Percentiles rank a stretch among this genome's conserved stretches.
These are phyloP conservation scores for Meriones psammophilus DNA, from an alignment of 2,797 vertebrate genomes.

Conservation along the genomic window DNA sequence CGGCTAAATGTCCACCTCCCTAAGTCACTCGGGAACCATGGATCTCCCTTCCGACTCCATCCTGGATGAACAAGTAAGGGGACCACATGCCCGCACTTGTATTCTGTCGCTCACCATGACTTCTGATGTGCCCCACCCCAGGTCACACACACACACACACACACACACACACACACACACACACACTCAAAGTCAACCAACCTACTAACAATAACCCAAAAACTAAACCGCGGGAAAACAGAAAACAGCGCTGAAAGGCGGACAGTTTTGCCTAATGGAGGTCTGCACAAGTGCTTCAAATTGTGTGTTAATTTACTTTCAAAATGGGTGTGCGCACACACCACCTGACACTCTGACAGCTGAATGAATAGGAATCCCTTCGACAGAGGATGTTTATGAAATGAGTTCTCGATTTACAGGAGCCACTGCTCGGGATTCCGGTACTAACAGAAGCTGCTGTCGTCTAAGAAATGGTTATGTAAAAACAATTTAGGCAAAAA, in stretches of 20 bases:
- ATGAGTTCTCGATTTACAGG: slow-evolving; percentile 35
- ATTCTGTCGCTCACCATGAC: neutral
- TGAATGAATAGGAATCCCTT: slow-evolving; percentile 24
- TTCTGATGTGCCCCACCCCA: neutral
- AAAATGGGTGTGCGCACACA: slow-evolving; percentile 3
- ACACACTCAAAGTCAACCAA: too few species aligned
- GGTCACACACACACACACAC: neutral
- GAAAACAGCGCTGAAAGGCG: neutral
- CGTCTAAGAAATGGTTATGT: slow-evolving; percentile 67
- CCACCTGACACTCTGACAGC: neutral
- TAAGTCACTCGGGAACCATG: neutral
- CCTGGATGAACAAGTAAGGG: neutral
- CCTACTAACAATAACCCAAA: neutral
- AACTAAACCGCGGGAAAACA: neutral
- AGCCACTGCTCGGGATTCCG: neutral
- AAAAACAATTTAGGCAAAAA: slow-evolving; percentile 70
- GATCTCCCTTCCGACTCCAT: neutral
- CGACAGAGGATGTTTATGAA: slow-evolving; percentile 49
- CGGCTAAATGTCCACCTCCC: neutral
- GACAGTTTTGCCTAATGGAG: neutral
- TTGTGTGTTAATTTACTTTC: slow-evolving; percentile 19
- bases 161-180: too few species aligned
- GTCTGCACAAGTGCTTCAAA: neutral
- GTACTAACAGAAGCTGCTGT: slow-evolving; percentile 4
- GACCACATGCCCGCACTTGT: neutral